Base-by-base conservation (phyloP, 2,888 invertebrate genomes). In the Apamea epomidion region DNA sequence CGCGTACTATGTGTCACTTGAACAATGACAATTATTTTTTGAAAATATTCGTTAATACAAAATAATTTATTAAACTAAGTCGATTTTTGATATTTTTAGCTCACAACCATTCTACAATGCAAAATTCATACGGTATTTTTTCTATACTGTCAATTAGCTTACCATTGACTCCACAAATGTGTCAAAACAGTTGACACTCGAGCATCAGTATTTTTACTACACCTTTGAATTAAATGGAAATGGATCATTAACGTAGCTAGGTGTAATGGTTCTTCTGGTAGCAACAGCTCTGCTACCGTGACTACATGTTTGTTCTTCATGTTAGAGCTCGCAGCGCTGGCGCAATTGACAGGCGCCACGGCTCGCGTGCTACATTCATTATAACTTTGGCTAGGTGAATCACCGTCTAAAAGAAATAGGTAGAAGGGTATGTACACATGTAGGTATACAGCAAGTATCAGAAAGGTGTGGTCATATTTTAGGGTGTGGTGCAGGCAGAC, bases 251-350 rank as follows among this genome's bases (percentile, higher is more conserved):
- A 37, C 25, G 25, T 70, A 45, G 0, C 42, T 58, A 32, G 48
- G 54, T 48, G 16, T 65, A 68, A 14, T 32, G 12, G 14, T 76
- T 45, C 16, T 29, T 37, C 74, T 65, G 72, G 83, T 75, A 78
- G 86, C 70, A 80, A 88, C 69, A 71, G n/a, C 62, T n/a, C 45
- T 29, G 90, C 91, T 91, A 91, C 93, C 92, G 94, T 92, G 93
- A 92, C 81, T 83, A 37, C 21, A 25, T 93, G 90, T 94, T 94
- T 94, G 91, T 81, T 86, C 60, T 82, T 78, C 65, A 73, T 70
- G 81, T 93, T 93, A 88, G 86, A 75, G 16, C 60, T 72, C 32
- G 37, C 80, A 77, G 67, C 69, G 76, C 74, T 80, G 85, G 87
- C 77, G 74, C 73, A 88, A 88, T 85, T 64, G 29, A 90, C 69